Percentiles rank a stretch among this genome's conserved stretches.
phyloP scores from a whole-genome alignment of 1,140 invertebrate genomes.

The Zaprionus davidi region DNA sequence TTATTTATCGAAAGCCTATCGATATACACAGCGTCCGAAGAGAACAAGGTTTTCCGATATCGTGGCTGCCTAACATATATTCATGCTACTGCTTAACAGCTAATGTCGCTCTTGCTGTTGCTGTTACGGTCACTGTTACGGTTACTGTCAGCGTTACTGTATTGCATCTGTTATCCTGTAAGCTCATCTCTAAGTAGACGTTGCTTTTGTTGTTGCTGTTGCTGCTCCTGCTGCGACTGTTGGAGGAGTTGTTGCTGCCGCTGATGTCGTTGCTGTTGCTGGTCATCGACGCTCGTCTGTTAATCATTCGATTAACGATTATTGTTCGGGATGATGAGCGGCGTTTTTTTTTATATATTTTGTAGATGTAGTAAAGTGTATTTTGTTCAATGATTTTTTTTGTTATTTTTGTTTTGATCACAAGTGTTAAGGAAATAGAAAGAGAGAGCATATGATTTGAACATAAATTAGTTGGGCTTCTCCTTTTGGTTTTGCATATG shows the following conservation, averaged over 20 bases:
- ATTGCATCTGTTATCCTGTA: background rate
- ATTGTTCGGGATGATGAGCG: slow-evolving; percentile 1
- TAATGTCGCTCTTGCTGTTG: slow-evolving; percentile 16
- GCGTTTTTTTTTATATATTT: slow-evolving; percentile 18
- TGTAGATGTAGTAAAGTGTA: slow-evolving; percentile 10
- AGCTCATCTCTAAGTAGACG: slow-evolving; percentile 16
- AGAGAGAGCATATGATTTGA: slow-evolving; percentile 45
- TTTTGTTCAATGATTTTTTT: slow-evolving; percentile 18
- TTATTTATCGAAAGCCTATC: slow-evolving; percentile 11
- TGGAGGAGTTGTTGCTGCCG: slow-evolving; percentile 19
- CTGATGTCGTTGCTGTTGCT: slow-evolving; percentile 36
- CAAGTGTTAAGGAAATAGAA: slow-evolving; percentile 27
- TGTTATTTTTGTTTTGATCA: slow-evolving; percentile 14
- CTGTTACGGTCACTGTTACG: background rate
- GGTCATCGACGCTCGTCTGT: slow-evolving; percentile 73
- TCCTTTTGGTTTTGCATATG: slow-evolving; percentile 13
- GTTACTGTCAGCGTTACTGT: slow-evolving; percentile 15
- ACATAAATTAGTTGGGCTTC: slow-evolving; percentile 39
- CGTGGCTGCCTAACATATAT: slow-evolving; percentile 8
- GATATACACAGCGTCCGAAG: slow-evolving; percentile 12
- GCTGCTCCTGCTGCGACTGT: slow-evolving; percentile 14
- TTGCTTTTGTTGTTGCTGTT: slow-evolving; percentile 25
- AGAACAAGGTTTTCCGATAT: background rate
- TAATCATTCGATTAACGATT: slow-evolving; percentile 6
- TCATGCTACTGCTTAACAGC: slow-evolving; percentile 26